Evolutionary conservation across 2,113 vertebrate genomes (phyloP), one percentile per base, ranked within the genome.

Genomic region (Bucco capensis): DNA sequence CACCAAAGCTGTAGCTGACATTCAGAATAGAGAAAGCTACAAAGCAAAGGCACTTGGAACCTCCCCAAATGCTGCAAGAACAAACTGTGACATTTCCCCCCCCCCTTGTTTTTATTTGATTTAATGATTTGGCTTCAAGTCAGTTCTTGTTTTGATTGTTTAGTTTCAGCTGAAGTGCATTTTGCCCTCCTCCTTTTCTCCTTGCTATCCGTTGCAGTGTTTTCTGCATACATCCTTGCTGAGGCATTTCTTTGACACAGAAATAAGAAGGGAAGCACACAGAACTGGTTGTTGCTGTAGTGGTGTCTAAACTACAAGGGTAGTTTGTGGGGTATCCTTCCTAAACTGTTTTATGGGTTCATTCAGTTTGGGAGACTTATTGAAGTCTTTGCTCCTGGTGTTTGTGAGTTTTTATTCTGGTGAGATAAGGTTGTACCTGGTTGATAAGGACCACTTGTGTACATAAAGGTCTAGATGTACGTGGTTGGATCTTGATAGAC

Each of bases 61-160:
- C 12, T 88, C 31, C 44, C 56, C 91, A 94, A 66, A 47, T 51
- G 35, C 83, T 81, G 57, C 31, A 70, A 89, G 90, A 92, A 93
- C 90, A 90, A 92, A 86, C 61, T 46, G 89, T 92, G 90, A 94
- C 67, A 70, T 85, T 92, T 88, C 0, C 7, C 66, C 44, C 7
- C 66, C 44, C 44, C 35, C 62, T 82, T 82, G 65, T 88, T 95
- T 95, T 94, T 74, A 75, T 88, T 75, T 88, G 77, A 95, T 86
- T 83, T 88, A 94, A 82, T 90, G 65, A 54, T 88, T 90, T 95
- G 90, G 83, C 86, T 86, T 95, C 73, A 65, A 74, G 69, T 86
- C 90, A 94, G 31, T 94, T 89, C 89, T 91, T 76, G 31, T 80
- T 87, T 58, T 0, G 0, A 47, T 90, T 86, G 70, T 77, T 91